phyloP scores from a whole-genome alignment of 2,797 vertebrate species.

The Mormyrops boulengeri region DNA sequence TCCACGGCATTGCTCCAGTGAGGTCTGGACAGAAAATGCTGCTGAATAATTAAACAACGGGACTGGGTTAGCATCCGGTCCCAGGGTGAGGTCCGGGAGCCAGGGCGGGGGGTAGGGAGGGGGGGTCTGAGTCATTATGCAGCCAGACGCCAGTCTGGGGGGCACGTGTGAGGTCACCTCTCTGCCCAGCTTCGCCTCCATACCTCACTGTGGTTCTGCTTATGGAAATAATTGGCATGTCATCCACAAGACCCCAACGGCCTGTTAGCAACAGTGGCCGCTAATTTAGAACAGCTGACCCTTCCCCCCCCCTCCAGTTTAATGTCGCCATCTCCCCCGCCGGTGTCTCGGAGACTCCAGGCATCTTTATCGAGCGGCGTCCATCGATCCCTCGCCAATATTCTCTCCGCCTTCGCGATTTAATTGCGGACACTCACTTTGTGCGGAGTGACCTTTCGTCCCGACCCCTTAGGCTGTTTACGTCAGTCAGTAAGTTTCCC shows the following conservation, averaged over 20 bases:
- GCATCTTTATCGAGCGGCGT: not conserved
- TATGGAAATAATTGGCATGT: not conserved
- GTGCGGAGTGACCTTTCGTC: not conserved
- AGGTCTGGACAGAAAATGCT: slow-evolving; percentile 18
- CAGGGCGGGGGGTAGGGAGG: not conserved
- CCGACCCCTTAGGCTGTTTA: not conserved
- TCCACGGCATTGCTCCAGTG: not conserved
- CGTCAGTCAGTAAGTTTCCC: not conserved
- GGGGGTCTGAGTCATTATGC: slow-evolving; percentile 14
- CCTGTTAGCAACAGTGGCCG: not conserved
- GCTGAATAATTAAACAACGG: slow-evolving; percentile 27
- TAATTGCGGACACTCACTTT: not conserved
- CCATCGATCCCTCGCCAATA: not conserved
- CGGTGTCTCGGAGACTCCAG: not conserved
- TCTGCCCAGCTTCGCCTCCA: not conserved
- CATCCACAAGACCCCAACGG: not conserved
- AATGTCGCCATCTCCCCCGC: not conserved
- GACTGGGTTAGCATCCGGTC: slow-evolving; percentile 17
- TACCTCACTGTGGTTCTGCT: not conserved
- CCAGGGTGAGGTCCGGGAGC: not conserved
- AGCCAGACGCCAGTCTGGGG: slow-evolving; percentile 13
- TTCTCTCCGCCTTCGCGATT: not conserved
- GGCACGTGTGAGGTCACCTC: not conserved
- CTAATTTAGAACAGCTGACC: slow-evolving; percentile 12
- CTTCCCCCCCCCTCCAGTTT: not conserved